phyloP scores from a whole-genome alignment of 2,797 vertebrate species.

The Lycodopsis pacificus region DNA sequence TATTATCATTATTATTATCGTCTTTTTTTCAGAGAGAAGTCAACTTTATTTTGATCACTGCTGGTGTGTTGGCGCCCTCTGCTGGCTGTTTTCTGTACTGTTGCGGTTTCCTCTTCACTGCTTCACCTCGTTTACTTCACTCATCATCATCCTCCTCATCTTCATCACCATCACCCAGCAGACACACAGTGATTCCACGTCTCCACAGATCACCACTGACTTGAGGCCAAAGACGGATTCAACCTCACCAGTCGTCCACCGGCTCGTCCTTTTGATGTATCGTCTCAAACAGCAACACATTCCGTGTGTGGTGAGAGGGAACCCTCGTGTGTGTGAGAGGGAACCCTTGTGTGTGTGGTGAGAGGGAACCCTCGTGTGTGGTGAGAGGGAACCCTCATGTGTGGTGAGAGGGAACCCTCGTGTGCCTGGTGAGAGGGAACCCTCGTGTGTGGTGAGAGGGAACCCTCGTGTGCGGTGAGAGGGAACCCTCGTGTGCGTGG shows the following conservation, averaged over 20 bases:
- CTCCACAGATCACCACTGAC: slow-evolving; percentile 7
- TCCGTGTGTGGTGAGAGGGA: neutral
- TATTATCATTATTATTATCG: too few relatives aligned
- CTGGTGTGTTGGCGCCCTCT: slow-evolving; percentile 61
- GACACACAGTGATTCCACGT: too few relatives aligned
- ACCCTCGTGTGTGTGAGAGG: too few relatives aligned
- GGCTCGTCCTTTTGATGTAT: neutral
- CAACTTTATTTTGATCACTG: slow-evolving; percentile 20
- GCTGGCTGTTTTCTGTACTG: slow-evolving; percentile 75
- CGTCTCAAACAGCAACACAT: neutral
- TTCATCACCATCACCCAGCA: too few relatives aligned
- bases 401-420: too few relatives aligned
- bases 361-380: too few relatives aligned
- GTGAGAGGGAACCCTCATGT: too few relatives aligned
- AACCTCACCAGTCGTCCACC: neutral
- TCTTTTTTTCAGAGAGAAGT: neutral
- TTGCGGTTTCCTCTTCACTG: slow-evolving; percentile 51
- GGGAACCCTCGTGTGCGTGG: too few relatives aligned
- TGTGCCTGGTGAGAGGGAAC: too few relatives aligned
- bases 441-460: too few relatives aligned
- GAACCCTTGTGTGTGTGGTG: too few relatives aligned
- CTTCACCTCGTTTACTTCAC: slow-evolving; percentile 11
- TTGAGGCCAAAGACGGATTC: slow-evolving; percentile 52
- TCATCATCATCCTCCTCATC: neutral
- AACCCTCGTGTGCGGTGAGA: too few relatives aligned